These are phyloP conservation scores for Indicator maculatus DNA, from an alignment of 2,113 vertebrate species.

Conservation along the genomic window DNA sequence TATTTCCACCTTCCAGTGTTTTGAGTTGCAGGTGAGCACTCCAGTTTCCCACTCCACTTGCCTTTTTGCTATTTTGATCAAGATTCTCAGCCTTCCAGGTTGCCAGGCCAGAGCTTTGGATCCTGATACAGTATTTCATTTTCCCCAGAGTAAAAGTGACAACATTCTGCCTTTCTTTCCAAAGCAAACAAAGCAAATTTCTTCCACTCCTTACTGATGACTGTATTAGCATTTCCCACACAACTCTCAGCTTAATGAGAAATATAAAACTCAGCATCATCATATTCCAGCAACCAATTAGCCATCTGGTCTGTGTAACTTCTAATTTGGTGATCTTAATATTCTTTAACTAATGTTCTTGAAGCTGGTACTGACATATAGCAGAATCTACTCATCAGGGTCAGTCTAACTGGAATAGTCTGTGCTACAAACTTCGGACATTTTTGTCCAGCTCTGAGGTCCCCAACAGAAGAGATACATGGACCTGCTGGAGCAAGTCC, in stretches of 20 bases:
- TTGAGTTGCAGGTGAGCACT: neutral
- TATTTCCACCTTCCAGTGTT: neutral
- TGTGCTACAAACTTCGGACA: no score
- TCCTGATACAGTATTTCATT: neutral
- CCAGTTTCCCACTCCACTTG: neutral
- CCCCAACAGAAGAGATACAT: no score
- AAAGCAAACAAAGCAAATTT: neutral
- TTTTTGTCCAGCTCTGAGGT: no score
- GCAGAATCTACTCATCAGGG: neutral
- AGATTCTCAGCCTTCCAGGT: neutral
- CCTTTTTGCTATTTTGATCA: neutral
- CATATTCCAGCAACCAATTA: conserved; percentile 48
- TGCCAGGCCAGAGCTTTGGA: neutral
- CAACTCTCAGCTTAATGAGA: conserved; percentile 27
- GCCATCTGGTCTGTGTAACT: conserved; percentile 31
- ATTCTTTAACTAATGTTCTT: conserved; percentile 15
- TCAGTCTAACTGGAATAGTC: neutral
- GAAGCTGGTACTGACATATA: neutral
- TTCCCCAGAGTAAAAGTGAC: neutral
- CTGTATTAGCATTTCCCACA: conserved; percentile 16
- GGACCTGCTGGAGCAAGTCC: no score
- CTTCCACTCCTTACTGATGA: neutral
- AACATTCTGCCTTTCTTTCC: neutral
- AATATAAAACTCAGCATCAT: conserved; percentile 29
- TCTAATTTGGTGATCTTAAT: neutral